Conservation (phyloP, 2,888 invertebrate genomes). For the Ectropis crepuscularia region DNA sequence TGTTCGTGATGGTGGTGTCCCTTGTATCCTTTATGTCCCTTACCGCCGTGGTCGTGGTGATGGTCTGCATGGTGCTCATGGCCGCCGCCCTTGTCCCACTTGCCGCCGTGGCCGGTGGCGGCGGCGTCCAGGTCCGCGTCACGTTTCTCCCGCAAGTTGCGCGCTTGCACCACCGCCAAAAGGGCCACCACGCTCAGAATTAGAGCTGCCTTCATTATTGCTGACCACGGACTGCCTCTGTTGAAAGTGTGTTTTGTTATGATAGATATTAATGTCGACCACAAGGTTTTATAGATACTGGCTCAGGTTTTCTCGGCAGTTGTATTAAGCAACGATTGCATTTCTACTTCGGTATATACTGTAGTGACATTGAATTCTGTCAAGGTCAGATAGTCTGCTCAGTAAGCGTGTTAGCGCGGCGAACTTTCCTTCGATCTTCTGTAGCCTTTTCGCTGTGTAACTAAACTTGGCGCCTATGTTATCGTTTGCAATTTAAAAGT, state of each 20-base stretch:
- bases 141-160: constrained; percentile 72
- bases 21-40: constrained; percentile 89
- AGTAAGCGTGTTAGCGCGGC: too few relatives aligned
- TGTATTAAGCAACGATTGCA: constrained; percentile 71
- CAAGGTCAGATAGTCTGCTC: constrained; percentile 63
- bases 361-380: constrained; percentile 55
- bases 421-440: too few relatives aligned
- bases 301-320: constrained; percentile 65
- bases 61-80: constrained; percentile 87
- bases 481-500: too few relatives aligned
- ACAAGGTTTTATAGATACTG: constrained; percentile 78
- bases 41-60: constrained; percentile 86
- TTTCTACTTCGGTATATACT: constrained; percentile 53
- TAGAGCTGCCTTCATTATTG: constrained; percentile 68
- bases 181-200: constrained; percentile 65
- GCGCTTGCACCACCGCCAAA: constrained; percentile 73
- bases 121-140: constrained; percentile 84
- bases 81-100: constrained; percentile 82
- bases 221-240: constrained; percentile 43
- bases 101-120: constrained; percentile 60
- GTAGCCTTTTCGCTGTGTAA: too few relatives aligned
- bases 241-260: constrained; percentile 58
- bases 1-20: constrained; percentile 87
- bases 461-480: too few relatives aligned
- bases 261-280: constrained; percentile 55